Conservation (phyloP, 2,888 invertebrate genomes). For the Drosophila paramelanica region DNA sequence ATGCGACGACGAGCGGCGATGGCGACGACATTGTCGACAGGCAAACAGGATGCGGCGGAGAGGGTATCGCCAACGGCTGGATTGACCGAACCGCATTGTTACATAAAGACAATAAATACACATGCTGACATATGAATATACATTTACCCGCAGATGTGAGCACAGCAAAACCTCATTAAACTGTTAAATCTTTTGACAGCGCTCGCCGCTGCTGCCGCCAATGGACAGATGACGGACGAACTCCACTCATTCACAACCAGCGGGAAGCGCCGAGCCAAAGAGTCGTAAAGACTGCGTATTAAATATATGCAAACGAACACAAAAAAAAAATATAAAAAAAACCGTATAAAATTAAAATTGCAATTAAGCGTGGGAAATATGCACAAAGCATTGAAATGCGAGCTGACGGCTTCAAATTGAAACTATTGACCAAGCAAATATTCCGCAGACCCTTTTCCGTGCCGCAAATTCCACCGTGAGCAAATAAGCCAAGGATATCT, state of each 20-base stretch:
- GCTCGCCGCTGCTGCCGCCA: slow-evolving; percentile 37
- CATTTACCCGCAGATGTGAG: slow-evolving; percentile 58
- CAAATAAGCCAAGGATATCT: slow-evolving; percentile 64
- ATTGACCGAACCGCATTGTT: slow-evolving; percentile 70
- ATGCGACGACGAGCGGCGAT: slow-evolving; percentile 55
- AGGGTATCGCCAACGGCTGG: slow-evolving; percentile 36
- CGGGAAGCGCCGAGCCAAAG: slow-evolving; percentile 3
- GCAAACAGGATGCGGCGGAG: slow-evolving; percentile 19
- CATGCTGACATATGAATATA: slow-evolving; percentile 55
- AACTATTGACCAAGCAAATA: slow-evolving; percentile 77
- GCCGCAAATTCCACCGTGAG: slow-evolving; percentile 14
- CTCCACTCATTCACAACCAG: slow-evolving; percentile 13
- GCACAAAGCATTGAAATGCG: slow-evolving; percentile 50
- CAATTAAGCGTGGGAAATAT: slow-evolving; percentile 68
- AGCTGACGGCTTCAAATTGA: slow-evolving; percentile 36
- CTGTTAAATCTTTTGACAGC: slow-evolving; percentile 78
- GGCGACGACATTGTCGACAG: slow-evolving; percentile 32
- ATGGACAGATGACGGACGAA: slow-evolving; percentile 38
- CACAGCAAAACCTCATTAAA: slow-evolving; percentile 76
- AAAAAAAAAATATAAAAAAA: slow-evolving; percentile 4
- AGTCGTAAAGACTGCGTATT: slow-evolving; percentile 25
- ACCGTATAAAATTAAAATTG: slow-evolving; percentile 58
- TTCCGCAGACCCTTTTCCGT: slow-evolving; percentile 1
- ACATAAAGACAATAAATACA: slow-evolving; percentile 77
- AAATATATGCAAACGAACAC: slow-evolving; percentile 39